Conservation (phyloP, 1,140 invertebrate genomes). For the Cydia splendana region DNA sequence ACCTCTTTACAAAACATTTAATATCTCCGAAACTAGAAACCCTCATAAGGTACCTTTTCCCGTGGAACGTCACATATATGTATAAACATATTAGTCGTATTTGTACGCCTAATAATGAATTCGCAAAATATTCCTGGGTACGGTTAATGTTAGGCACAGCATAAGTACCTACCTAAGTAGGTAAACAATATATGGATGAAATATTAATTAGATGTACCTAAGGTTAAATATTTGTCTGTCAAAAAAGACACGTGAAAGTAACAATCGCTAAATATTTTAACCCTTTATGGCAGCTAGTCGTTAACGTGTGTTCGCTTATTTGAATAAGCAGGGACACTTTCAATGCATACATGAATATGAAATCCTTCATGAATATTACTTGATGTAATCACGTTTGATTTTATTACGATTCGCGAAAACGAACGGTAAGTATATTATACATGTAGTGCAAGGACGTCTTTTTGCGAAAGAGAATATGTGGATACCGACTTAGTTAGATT, state of each 20-base stretch:
- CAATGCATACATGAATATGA: slow-evolving; percentile 30
- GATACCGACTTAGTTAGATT: background rate
- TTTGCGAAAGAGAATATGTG: slow-evolving; percentile 7
- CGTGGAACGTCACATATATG: too few species aligned
- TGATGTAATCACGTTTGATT: slow-evolving; percentile 20
- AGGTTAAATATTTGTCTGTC: too few species aligned
- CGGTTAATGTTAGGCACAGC: too few species aligned
- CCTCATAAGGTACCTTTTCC: too few species aligned
- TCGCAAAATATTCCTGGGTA: too few species aligned
- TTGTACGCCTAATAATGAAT: too few species aligned
- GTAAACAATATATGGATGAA: too few species aligned
- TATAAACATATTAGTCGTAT: background rate
- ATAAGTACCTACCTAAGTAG: too few species aligned
- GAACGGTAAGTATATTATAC: background rate
- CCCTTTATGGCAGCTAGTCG: slow-evolving; percentile 2
- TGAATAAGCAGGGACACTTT: slow-evolving; percentile 15
- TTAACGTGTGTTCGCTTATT: slow-evolving; percentile 21
- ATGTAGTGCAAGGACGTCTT: background rate
- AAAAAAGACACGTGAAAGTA: background rate
- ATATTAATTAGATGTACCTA: too few species aligned
- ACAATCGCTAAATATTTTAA: background rate
- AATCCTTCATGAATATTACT: slow-evolving; percentile 30
- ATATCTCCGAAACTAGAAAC: too few species aligned
- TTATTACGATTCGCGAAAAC: slow-evolving; percentile 15
- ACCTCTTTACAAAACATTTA: too few species aligned